A percentile compares a stretch with the other conserved stretches of the same genome.
phyloP scores from a whole-genome alignment of 2,888 invertebrate genomes.

The Ormia ochracea region DNA sequence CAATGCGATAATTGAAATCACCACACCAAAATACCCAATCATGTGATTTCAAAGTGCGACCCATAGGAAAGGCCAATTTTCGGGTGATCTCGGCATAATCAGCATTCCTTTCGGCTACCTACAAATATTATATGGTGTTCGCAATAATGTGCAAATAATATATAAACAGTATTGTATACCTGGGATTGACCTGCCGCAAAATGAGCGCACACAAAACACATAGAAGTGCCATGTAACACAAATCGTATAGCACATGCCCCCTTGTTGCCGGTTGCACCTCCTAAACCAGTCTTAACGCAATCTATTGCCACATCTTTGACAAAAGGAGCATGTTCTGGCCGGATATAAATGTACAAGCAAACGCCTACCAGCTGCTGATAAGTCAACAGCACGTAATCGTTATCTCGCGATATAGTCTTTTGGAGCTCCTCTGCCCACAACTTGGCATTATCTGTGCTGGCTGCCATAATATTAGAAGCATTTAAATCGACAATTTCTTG shows the following conservation, averaged over 20 bases:
- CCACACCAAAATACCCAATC: conserved; percentile 99
- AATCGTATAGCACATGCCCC: conserved; percentile 96
- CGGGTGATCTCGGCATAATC: conserved; percentile 97
- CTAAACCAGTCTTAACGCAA: conserved; percentile 98
- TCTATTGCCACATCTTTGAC: conserved; percentile 96
- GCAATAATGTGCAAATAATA: background rate
- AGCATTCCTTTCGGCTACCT: conserved; percentile 88
- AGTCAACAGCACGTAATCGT: conserved; percentile 93
- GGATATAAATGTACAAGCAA: conserved; percentile 95
- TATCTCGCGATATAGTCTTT: conserved; percentile 89
- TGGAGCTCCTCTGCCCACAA: conserved; percentile 97
- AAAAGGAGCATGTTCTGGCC: conserved; percentile 91
- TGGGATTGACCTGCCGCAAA: conserved; percentile 99
- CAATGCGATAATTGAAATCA: conserved; percentile 98
- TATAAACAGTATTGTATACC: conserved; percentile 77
- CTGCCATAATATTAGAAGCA: conserved; percentile 98
- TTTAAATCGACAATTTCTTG: conserved; percentile 99
- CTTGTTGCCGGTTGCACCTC: conserved; percentile 98
- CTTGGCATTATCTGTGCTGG: conserved; percentile 92
- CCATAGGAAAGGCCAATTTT: conserved; percentile 94
- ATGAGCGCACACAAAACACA: conserved; percentile 99
- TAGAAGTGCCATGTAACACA: conserved; percentile 92
- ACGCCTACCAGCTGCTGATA: conserved; percentile 98
- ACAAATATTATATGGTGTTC: background rate
- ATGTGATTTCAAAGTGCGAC: conserved; percentile 93